Percentiles rank a stretch among this genome's conserved stretches.
These are phyloP conservation scores for Lordiphosa fenestrarum DNA, from an alignment of 2,888 invertebrate genomes.

Conservation along the genomic window DNA sequence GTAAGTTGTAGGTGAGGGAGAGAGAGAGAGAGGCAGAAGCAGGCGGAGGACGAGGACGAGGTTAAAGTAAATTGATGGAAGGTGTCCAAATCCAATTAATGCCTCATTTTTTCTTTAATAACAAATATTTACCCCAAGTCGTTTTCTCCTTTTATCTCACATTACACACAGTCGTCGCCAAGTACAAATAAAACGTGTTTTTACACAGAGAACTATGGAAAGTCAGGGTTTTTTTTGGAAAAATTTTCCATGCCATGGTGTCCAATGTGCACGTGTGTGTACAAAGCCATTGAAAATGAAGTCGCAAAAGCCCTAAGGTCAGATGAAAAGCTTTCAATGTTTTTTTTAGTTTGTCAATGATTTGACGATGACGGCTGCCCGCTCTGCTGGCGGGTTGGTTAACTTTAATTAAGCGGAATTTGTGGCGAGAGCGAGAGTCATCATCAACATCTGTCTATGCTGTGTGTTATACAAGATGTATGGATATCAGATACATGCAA, in stretches of 20 bases:
- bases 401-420: constrained; percentile 21
- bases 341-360: background rate
- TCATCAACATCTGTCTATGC: background rate
- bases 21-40: too few relatives aligned
- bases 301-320: constrained; percentile 35
- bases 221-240: constrained; percentile 12
- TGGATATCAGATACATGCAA: background rate
- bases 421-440: constrained; percentile 7
- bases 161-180: constrained; percentile 2
- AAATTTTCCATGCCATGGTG: constrained; percentile 43
- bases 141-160: background rate
- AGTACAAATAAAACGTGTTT: constrained; percentile 50
- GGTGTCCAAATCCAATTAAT: background rate
- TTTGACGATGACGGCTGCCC: constrained; percentile 1
- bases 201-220: constrained; percentile 2
- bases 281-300: constrained; percentile 20
- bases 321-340: constrained; percentile 30
- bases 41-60: too few relatives aligned
- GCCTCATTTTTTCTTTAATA: constrained; percentile 4
- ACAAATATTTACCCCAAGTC: constrained; percentile 27
- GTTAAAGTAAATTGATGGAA: background rate
- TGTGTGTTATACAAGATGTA: background rate
- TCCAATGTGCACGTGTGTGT: background rate
- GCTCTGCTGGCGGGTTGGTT: background rate
- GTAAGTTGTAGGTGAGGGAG: background rate